A percentile compares a stretch with the other conserved stretches of the same genome.
Evolutionary conservation across 2,113 vertebrate genomes (phyloP).

Genomic region (Onychostruthus taczanowskii): DNA sequence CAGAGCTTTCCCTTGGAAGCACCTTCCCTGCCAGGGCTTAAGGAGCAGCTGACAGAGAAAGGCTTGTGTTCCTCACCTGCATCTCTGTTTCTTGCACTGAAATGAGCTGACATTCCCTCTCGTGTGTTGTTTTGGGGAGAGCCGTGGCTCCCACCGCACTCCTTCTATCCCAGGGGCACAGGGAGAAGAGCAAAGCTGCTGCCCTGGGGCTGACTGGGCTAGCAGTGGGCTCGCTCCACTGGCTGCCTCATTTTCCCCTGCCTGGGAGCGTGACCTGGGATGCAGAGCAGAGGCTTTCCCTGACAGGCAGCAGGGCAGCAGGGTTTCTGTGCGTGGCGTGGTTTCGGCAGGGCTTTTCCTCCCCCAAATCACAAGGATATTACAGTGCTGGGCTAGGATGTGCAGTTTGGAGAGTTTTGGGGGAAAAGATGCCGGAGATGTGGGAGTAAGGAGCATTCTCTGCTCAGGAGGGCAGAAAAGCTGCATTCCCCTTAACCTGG

Average conservation of each 20-base stretch:
- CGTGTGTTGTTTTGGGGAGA: rapidly evolving
- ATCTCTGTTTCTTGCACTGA: not conserved
- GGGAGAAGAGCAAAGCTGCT: not conserved
- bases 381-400: rapidly evolving
- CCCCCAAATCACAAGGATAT: rapidly evolving
- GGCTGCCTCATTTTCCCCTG: not conserved
- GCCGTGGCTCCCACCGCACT: rapidly evolving
- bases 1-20: not conserved
- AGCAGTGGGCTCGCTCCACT: rapidly evolving
- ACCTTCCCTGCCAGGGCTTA: not conserved
- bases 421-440: not conserved
- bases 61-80: not conserved
- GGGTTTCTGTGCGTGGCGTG: rapidly evolving
- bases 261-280: not conserved
- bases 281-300: not conserved
- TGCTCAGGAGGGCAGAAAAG: rapidly evolving
- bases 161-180: not conserved
- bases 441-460: not conserved
- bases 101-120: not conserved
- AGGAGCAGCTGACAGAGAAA: not conserved
- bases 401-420: rapidly evolving
- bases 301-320: rapidly evolving
- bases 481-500: not conserved
- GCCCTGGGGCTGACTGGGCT: too few species aligned
- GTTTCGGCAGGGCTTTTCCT: not conserved